phyloP scores from a whole-genome alignment of 2,113 vertebrate genomes.

The Oriolus oriolus region DNA sequence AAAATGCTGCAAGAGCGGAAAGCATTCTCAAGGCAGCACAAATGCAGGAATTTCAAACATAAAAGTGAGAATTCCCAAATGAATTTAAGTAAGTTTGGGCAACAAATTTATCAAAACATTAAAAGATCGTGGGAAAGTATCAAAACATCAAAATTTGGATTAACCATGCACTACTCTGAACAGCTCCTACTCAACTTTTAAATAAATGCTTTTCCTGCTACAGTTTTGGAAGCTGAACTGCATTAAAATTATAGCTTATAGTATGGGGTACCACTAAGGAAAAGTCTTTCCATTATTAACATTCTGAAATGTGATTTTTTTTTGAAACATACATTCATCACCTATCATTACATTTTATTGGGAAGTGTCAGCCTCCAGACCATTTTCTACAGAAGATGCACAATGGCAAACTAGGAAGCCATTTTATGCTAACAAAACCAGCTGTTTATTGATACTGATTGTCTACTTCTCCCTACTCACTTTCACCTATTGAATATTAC shows the following conservation, averaged over 20 bases:
- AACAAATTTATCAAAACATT: not conserved
- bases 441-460: not conserved
- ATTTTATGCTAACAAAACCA: not conserved
- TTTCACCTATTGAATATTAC: not conserved
- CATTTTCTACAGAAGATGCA: not conserved
- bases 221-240: not conserved
- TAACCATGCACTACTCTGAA: not conserved
- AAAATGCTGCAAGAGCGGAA: not conserved
- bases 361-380: not conserved
- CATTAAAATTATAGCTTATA: not conserved
- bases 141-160: not conserved
- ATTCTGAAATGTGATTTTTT: not conserved
- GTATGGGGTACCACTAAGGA: not conserved
- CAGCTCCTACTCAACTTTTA: not conserved
- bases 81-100: not conserved
- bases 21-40: not conserved
- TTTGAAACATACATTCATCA: not conserved
- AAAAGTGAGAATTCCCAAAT: not conserved
- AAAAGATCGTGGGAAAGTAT: not conserved
- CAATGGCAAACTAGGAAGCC: not conserved
- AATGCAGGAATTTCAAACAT: not conserved
- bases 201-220: not conserved
- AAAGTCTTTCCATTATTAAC: not conserved
- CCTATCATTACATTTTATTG: not conserved
- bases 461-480: not conserved